Conservation (phyloP, 2,113 vertebrate species). For the Aegotheles bennettii region DNA sequence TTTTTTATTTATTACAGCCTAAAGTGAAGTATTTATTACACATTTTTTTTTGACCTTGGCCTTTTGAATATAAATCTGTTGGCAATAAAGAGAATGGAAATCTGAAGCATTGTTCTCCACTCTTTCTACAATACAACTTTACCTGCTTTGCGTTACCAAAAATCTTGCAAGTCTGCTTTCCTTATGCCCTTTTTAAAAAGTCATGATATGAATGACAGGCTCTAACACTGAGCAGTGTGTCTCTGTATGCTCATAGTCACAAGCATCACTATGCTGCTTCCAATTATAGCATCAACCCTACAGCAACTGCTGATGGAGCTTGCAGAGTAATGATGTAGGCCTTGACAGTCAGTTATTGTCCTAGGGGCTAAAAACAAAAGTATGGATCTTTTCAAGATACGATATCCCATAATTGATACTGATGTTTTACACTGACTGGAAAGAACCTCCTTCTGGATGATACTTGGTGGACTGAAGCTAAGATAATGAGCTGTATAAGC, state of each 20-base stretch:
- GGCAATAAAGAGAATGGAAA: constrained; percentile 77
- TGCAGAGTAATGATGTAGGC: not conserved
- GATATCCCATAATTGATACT: not conserved
- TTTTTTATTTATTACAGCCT: constrained; percentile 95
- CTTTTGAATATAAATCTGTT: constrained; percentile 76
- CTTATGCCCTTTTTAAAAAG: not conserved
- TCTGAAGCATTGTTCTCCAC: not conserved
- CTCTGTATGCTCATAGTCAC: not conserved
- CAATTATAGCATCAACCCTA: not conserved
- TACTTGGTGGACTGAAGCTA: not conserved
- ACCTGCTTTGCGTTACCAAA: not conserved
- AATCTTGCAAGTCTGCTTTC: not conserved
- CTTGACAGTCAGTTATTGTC: not conserved
- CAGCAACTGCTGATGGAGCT: not conserved
- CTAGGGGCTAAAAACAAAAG: not conserved
- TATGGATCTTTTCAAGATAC: not conserved
- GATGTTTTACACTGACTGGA: not conserved
- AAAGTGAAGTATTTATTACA: constrained; percentile 94
- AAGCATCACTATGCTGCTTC: not conserved
- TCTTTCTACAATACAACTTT: not conserved
- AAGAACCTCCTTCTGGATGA: not conserved
- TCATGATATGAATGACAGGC: not conserved
- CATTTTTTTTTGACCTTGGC: constrained; percentile 58
- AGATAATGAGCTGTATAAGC: not conserved
- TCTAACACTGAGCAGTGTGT: not conserved